Base-by-base conservation (phyloP, 2,888 invertebrate genomes). In the Spicauda simplicius region DNA sequence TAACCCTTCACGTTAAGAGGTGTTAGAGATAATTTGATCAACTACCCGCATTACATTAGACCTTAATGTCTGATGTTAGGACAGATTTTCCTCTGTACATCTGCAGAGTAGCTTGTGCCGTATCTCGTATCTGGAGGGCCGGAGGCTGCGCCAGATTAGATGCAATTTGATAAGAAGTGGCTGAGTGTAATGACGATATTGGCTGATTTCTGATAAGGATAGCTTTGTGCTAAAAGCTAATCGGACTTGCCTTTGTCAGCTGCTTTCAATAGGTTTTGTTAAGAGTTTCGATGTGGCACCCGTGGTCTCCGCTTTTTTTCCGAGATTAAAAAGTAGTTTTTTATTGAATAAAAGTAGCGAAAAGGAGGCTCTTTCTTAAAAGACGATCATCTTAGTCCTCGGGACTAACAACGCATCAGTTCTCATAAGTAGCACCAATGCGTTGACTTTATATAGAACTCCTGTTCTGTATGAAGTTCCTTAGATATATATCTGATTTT, bases 51-150 rank as follows among this genome's bases (percentile, higher is more conserved):
- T 45, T 59, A 59, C 5, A 65, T 45, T 54, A 45, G 45, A 65
- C 59, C 41, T 65, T 65, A 58, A 14, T 59, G 50, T 14, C 30
- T n/a, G 37, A 7, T 12, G 0, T 18, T 54, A 59, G 18, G 41
- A 55, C 45, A 30, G 48, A 20, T 48, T 66, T 66, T 59, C n/a
- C 10, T 45, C 33, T 48, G 65, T 12, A 45, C 2, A 10, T n/a
- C 45, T 55, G 33, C 48, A 66, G 64, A 53, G 59, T 41, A 55
- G 65, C 65, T 25, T 70, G 71, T 70, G 71, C 69, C 68, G 63
- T 57, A 71, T 71, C 71, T 65, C 60, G 62, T 61, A 71, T 68
- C 70, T 70, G 14, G 33, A 66, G 65, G 59, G 11, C 53, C 30
- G 48, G 50, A 69, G 69, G 56, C 67, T 64, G 64, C 37, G 61